These are phyloP conservation scores for rabbit (Oryctolagus cuniculus) DNA, from an alignment of 2,113 vertebrate genomes.

Conservation along the genomic window mOryCun1.1 NC_091439.1:36716501-36717000, in stretches of 20 bases:
- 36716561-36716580: no score
- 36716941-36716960: background rate
- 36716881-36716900: background rate
- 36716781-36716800: background rate
- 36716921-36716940: background rate
- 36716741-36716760: background rate
- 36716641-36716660: no score
- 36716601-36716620: no score
- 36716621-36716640: no score
- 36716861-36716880: constrained; percentile 39
- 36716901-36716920: constrained; percentile 16
- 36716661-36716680: no score
- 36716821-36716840: constrained; percentile 4
- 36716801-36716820: constrained; percentile 50
- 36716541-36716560: no score
- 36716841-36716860: background rate
- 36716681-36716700: no score
- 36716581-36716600: no score
- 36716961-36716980: background rate
- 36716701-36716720: no score
- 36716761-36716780: constrained; percentile 37
- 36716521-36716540: no score
- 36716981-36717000: background rate
- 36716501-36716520: no score
- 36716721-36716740: no score